Conservation (phyloP, 2,113 vertebrate species). For the Platichthys stellatus region DNA sequence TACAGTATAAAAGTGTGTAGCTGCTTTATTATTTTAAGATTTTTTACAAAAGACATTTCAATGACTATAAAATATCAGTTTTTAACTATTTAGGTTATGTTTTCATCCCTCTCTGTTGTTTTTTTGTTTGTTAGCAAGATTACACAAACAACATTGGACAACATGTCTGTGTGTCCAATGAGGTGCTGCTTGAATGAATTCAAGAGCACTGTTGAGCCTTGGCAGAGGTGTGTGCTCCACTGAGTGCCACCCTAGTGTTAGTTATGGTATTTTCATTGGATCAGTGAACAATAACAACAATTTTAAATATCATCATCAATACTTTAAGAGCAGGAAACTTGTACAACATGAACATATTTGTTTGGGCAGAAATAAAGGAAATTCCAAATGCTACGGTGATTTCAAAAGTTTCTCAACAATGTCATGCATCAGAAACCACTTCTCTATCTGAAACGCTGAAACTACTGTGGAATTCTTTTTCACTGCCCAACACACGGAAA, state of each 20-base stretch:
- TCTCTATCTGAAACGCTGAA: constrained; percentile 10
- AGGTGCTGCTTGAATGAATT: no score
- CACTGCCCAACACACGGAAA: constrained; percentile 45
- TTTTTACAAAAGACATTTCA: no score
- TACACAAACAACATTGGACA: no score
- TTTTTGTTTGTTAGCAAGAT: no score
- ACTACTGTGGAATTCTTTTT: constrained; percentile 38
- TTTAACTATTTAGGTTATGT: no score
- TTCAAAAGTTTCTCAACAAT: constrained; percentile 17
- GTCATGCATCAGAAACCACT: constrained; percentile 11
- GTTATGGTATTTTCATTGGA: constrained; percentile 25
- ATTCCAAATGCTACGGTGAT: constrained; percentile 42
- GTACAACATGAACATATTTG: constrained; percentile 16
- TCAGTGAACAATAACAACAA: constrained; percentile 27
- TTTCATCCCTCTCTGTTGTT: no score
- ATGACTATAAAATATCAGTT: no score
- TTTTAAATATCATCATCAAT: constrained; percentile 23
- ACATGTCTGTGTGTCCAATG: no score
- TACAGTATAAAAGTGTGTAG: no score
- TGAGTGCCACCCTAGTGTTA: background rate
- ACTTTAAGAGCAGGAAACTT: constrained; percentile 59
- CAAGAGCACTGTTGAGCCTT: background rate
- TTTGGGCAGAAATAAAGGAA: constrained; percentile 49
- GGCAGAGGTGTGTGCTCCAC: background rate
- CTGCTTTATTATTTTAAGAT: no score